phyloP scores from a whole-genome alignment of 2,888 invertebrate genomes.

The Strigamia crassipes region DNA sequence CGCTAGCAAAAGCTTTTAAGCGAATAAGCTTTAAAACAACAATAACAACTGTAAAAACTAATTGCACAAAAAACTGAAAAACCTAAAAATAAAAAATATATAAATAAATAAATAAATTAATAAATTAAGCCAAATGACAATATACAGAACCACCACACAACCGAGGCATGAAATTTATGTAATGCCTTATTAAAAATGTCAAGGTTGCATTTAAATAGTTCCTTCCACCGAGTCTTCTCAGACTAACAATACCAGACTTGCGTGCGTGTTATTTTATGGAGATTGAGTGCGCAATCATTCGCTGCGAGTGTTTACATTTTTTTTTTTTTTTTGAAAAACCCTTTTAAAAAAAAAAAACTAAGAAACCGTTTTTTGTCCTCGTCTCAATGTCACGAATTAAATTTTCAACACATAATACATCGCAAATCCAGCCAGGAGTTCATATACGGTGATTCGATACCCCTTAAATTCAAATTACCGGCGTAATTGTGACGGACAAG shows the following conservation, averaged over 20 bases:
- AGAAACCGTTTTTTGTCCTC: background rate
- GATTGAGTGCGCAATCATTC: background rate
- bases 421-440: background rate
- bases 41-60: background rate
- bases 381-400: background rate
- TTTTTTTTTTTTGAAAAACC: no score
- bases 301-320: background rate
- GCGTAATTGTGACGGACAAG: background rate
- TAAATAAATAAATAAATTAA: background rate
- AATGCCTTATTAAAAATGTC: background rate
- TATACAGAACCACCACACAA: background rate
- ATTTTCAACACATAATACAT: background rate
- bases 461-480: background rate
- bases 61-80: background rate
- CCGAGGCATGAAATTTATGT: background rate
- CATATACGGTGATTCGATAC: background rate
- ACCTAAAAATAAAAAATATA: background rate
- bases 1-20: background rate
- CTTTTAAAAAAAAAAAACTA: no score
- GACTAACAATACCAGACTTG: background rate
- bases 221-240: background rate
- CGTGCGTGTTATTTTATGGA: background rate
- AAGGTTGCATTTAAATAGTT: background rate
- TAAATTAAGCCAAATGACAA: background rate
- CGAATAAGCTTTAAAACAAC: background rate